phyloP scores from a whole-genome alignment of 2,797 vertebrate species.

The Apogon hyalosoma region DNA sequence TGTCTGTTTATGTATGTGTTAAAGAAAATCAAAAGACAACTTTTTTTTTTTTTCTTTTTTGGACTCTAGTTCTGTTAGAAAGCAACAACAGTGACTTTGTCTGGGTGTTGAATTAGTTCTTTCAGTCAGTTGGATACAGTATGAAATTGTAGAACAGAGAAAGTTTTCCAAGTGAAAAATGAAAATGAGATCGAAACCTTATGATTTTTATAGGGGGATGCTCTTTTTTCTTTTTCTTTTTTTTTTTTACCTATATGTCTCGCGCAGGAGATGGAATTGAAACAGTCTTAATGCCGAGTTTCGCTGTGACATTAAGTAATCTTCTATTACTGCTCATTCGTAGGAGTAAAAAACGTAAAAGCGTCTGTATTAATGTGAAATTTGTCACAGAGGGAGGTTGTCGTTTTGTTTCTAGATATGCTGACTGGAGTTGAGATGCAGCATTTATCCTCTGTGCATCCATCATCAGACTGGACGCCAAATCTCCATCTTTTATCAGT shows the following conservation, averaged over 20 bases:
- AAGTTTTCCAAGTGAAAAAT: too few relatives aligned
- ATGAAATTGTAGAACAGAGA: too few relatives aligned
- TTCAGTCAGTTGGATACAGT: slow-evolving; percentile 4
- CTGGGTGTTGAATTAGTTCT: slow-evolving; percentile 4
- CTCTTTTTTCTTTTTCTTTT: too few relatives aligned
- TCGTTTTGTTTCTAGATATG: neutral
- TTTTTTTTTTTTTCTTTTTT: neutral
- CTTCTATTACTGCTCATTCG: too few relatives aligned
- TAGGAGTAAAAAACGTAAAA: too few relatives aligned
- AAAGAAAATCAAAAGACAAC: neutral
- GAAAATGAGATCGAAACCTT: too few relatives aligned
- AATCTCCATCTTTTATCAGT: neutral
- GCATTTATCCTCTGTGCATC: neutral
- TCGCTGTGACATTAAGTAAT: too few relatives aligned
- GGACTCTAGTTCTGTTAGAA: slow-evolving; percentile 1
- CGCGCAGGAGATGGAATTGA: too few relatives aligned
- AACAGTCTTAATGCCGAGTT: too few relatives aligned
- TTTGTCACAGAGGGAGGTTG: neutral
- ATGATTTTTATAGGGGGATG: too few relatives aligned
- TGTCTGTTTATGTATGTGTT: slow-evolving; percentile 4
- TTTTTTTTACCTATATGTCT: too few relatives aligned
- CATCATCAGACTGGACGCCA: neutral
- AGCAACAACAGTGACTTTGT: neutral
- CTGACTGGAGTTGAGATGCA: neutral
- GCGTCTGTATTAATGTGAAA: too few relatives aligned